phyloP scores from a whole-genome alignment of 2,113 vertebrate genomes.

The Oostethus manadensis region DNA sequence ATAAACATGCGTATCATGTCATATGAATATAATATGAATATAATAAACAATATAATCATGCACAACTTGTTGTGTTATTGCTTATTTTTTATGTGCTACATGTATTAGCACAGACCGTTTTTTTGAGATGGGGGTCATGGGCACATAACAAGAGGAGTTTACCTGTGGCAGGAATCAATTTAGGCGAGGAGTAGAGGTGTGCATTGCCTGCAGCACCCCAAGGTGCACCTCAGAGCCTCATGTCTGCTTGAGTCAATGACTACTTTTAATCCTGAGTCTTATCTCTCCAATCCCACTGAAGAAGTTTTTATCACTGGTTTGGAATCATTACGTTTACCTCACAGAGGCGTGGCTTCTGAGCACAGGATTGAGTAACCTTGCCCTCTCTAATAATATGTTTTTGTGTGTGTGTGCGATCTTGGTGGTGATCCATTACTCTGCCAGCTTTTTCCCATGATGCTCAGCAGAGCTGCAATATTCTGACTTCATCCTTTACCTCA shows the following conservation, averaged over 20 bases:
- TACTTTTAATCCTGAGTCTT: conserved; percentile 26
- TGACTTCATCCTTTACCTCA: conserved; percentile 49
- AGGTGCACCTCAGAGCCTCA: conserved; percentile 34
- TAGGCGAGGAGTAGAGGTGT: conserved; percentile 5
- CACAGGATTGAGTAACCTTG: background rate
- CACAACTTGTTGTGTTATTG: no score
- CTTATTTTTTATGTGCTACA: background rate
- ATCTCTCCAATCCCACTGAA: conserved; percentile 36
- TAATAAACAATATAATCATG: no score
- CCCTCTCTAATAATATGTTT: conserved; percentile 2
- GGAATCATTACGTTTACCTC: background rate
- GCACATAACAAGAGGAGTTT: conserved; percentile 6
- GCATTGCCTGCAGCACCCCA: conserved; percentile 27
- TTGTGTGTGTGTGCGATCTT: conserved; percentile 10
- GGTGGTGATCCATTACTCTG: conserved; percentile 59
- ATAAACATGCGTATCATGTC: no score
- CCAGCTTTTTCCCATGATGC: conserved; percentile 55
- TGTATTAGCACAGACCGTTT: background rate
- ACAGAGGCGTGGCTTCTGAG: background rate
- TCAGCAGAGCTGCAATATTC: conserved; percentile 50
- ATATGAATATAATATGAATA: no score
- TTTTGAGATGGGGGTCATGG: background rate
- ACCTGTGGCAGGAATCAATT: conserved; percentile 8
- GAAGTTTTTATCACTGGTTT: conserved; percentile 22
- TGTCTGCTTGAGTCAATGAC: background rate